phyloP scores from a whole-genome alignment of 1,140 invertebrate species.

The Anthonomus grandis region DNA sequence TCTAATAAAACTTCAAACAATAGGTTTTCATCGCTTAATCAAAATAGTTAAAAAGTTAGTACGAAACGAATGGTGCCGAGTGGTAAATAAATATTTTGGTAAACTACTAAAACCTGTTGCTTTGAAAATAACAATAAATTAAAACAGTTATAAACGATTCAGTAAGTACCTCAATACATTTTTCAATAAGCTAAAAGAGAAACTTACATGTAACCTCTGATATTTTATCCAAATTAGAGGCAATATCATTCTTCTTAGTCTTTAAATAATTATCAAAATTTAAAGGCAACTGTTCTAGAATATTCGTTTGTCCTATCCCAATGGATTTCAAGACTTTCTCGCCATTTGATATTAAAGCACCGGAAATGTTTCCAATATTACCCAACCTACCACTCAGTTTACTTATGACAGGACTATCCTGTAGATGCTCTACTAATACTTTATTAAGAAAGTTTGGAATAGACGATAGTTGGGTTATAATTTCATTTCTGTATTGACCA shows the following conservation, averaged over 20 bases:
- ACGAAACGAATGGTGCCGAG: background rate
- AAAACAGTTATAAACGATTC: too few species aligned
- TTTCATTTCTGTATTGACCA: slow-evolving; percentile 53
- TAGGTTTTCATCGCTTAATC: too few species aligned
- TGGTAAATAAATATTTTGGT: background rate
- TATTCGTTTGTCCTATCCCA: background rate
- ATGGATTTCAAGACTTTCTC: background rate
- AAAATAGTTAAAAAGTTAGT: background rate
- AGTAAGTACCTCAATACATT: too few species aligned
- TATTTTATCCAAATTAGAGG: slow-evolving; percentile 47
- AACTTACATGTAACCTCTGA: slow-evolving; percentile 36
- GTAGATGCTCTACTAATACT: slow-evolving; percentile 51
- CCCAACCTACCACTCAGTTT: slow-evolving; percentile 14
- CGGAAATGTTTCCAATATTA: slow-evolving; percentile 3
- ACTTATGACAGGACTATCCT: slow-evolving; percentile 24
- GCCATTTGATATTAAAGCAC: background rate
- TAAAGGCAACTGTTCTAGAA: slow-evolving; percentile 12
- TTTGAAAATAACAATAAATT: too few species aligned
- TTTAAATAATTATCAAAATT: slow-evolving; percentile 44
- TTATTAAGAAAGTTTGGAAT: slow-evolving; percentile 58
- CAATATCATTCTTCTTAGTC: slow-evolving; percentile 36
- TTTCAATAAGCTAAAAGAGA: too few species aligned
- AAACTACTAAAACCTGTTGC: too few species aligned
- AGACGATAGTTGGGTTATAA: slow-evolving; percentile 49
- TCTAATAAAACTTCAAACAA: too few species aligned